Evolutionary conservation across 2,113 vertebrate species (phyloP).

Genomic region (Hyaena hyaena): DNA sequence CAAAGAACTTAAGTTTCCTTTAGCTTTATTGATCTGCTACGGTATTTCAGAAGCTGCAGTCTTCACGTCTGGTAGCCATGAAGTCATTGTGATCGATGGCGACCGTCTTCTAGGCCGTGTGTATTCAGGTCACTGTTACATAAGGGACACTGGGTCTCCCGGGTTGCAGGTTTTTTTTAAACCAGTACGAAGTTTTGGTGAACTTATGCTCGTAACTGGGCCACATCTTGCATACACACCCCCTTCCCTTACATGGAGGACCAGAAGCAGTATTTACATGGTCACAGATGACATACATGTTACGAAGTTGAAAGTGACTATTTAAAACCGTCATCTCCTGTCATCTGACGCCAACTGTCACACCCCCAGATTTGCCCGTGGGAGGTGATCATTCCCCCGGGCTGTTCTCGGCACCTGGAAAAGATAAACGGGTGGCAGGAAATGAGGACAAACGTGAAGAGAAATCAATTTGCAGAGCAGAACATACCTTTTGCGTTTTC

Average conservation of each 20-base stretch:
- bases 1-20: not conserved
- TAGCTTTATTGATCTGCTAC: not conserved
- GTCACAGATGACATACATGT: not conserved
- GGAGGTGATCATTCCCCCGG: slow-evolving; percentile 17
- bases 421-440: slow-evolving; percentile 16
- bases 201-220: not conserved
- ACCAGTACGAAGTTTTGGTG: not conserved
- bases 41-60: not conserved
- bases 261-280: not conserved
- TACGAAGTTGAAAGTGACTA: slow-evolving; percentile 20
- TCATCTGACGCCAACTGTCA: not conserved
- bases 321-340: slow-evolving; percentile 57
- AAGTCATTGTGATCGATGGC: not conserved
- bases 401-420: slow-evolving; percentile 44
- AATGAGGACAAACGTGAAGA: not conserved
- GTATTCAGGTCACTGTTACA: not conserved
- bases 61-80: not conserved
- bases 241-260: not conserved
- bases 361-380: not conserved
- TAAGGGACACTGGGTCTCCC: not conserved
- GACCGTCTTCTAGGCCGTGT: not conserved
- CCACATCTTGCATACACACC: rapidly evolving
- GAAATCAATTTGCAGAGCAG: not conserved
- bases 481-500: not conserved
- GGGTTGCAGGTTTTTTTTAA: not conserved